phyloP scores from a whole-genome alignment of 2,113 vertebrate species.

The Heloderma charlesbogerti region DNA sequence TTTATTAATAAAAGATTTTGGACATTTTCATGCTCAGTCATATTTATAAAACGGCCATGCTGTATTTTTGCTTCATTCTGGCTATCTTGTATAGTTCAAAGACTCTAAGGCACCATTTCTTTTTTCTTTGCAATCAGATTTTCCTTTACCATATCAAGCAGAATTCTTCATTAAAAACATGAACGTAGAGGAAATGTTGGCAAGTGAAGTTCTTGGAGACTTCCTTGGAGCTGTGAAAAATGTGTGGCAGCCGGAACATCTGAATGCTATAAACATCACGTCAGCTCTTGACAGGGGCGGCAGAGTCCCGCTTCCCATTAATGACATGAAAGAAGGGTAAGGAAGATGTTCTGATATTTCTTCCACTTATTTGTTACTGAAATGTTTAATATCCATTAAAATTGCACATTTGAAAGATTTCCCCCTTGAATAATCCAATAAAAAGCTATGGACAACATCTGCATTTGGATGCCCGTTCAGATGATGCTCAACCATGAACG shows the following conservation, averaged over 20 bases:
- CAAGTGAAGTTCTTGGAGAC: slow-evolving; percentile 96
- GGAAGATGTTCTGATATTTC: not conserved
- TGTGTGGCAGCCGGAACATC: slow-evolving; percentile 94
- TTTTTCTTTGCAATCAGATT: slow-evolving; percentile 80
- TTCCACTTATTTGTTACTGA: not conserved
- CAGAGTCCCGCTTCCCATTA: slow-evolving; percentile 94
- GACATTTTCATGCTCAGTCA: not conserved
- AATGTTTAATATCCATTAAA: not conserved
- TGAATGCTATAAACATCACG: slow-evolving; percentile 98
- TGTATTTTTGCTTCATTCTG: not conserved
- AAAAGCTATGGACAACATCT: not conserved
- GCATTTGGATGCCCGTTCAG: not conserved
- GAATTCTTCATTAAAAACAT: slow-evolving; percentile 99
- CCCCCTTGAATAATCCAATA: not conserved
- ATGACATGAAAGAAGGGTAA: slow-evolving; percentile 98
- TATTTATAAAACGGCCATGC: not conserved
- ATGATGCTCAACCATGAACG: not conserved
- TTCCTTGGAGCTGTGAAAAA: slow-evolving; percentile 98
- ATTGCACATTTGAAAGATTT: not conserved
- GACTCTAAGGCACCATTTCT: slow-evolving; percentile 49
- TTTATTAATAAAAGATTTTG: slow-evolving; percentile 17
- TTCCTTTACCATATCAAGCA: slow-evolving; percentile 92
- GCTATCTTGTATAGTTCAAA: not conserved
- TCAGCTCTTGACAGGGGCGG: slow-evolving; percentile 96
- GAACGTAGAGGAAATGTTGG: slow-evolving; percentile 99